Conservation (phyloP, 2,113 vertebrate species). For the Mesocricetus auratus region DNA sequence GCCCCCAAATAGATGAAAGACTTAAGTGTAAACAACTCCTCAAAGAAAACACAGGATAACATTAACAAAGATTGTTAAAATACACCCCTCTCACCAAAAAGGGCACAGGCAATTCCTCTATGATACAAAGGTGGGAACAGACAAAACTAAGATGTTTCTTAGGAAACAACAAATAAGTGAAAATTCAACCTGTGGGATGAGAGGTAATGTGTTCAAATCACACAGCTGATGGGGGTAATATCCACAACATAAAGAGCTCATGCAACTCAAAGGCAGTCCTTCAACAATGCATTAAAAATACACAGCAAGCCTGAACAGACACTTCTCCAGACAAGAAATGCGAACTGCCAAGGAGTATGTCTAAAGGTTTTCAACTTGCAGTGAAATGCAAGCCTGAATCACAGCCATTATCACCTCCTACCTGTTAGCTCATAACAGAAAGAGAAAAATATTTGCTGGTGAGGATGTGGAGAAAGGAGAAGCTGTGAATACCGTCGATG, state of each 20-base stretch:
- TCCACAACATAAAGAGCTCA: neutral
- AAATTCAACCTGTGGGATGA: neutral
- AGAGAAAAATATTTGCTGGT: neutral
- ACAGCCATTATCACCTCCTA: neutral
- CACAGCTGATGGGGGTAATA: neutral
- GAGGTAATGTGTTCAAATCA: neutral
- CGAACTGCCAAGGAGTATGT: neutral
- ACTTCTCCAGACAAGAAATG: neutral
- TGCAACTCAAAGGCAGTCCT: neutral
- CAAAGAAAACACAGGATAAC: neutral
- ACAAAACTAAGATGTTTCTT: neutral
- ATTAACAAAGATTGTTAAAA: neutral
- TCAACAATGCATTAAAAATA: neutral
- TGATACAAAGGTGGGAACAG: neutral
- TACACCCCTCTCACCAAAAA: neutral
- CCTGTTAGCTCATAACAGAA: neutral
- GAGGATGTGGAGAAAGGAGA: neutral
- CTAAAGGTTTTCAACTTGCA: neutral
- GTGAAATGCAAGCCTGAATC: neutral
- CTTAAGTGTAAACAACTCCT: neutral
- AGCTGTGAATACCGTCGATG: neutral
- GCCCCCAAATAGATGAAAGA: neutral
- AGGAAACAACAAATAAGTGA: neutral
- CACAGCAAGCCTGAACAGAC: neutral
- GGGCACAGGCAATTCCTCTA: neutral